These are phyloP conservation scores for Gobio occitaniae DNA, from an alignment of 2,797 vertebrate genomes.

Conservation along the genomic window DNA sequence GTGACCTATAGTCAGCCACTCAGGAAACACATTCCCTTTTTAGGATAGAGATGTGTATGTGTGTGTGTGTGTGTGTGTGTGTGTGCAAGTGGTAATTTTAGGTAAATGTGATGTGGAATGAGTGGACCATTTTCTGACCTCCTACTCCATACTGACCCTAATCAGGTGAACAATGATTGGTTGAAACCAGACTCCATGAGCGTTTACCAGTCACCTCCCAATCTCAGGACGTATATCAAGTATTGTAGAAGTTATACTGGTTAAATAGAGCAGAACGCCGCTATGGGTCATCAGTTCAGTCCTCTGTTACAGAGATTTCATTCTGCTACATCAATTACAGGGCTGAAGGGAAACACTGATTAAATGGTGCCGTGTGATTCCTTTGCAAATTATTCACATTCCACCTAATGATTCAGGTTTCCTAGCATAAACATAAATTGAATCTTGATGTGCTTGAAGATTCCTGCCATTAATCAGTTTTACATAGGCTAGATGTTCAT, in stretches of 20 bases:
- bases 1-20: conserved; percentile 52
- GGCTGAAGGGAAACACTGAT: background rate
- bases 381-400: background rate
- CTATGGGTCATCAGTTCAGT: conserved; percentile 11
- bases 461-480: conserved; percentile 1
- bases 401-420: background rate
- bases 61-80: background rate
- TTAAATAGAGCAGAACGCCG: conserved; percentile 26
- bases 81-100: conserved; percentile 40
- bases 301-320: background rate
- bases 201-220: conserved; percentile 21
- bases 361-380: background rate
- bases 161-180: conserved; percentile 25
- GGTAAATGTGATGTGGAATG: conserved; percentile 37
- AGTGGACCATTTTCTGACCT: conserved; percentile 39
- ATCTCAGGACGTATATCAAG: conserved; percentile 1
- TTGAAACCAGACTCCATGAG: conserved; percentile 25
- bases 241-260: background rate
- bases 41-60: conserved; percentile 49
- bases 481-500: background rate
- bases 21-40: conserved; percentile 59
- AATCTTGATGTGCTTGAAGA: background rate
- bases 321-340: conserved; percentile 11
- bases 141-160: background rate
- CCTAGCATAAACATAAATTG: background rate